phyloP scores from a whole-genome alignment of 2,797 vertebrate species.

The Cossypha dichroa region DNA sequence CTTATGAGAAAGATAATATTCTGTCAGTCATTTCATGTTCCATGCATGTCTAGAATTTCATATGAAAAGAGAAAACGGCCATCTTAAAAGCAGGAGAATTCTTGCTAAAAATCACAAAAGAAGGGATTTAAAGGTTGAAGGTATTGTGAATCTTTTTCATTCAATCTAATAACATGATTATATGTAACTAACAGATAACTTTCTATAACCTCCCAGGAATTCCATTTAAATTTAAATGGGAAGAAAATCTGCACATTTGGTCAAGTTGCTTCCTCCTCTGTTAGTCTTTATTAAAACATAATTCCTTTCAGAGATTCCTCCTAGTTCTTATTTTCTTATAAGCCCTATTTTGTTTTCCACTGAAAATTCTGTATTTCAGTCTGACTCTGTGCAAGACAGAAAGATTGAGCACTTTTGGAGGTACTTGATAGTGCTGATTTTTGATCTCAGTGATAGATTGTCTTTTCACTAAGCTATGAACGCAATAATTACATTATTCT shows the following conservation, averaged over 20 bases:
- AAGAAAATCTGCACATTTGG: background rate
- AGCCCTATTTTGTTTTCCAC: background rate
- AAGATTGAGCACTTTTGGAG: background rate
- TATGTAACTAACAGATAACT: background rate
- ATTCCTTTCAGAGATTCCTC: background rate
- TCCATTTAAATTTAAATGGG: background rate
- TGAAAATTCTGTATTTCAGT: background rate
- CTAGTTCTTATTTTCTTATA: background rate
- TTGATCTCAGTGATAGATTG: background rate
- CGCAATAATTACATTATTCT: background rate
- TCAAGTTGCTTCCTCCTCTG: background rate
- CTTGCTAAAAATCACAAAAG: background rate
- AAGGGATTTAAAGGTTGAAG: background rate
- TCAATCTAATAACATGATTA: background rate
- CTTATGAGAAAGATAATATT: background rate
- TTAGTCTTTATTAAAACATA: background rate
- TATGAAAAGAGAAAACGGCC: background rate
- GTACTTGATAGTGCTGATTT: background rate
- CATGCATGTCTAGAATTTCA: background rate
- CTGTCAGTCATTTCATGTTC: background rate
- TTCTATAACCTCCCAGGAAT: background rate
- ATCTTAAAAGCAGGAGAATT: background rate
- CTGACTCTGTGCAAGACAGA: background rate
- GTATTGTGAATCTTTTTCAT: background rate
- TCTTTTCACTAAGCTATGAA: background rate